phyloP scores from a whole-genome alignment of 1,140 invertebrate species.

The Lordiphosa stackelbergi region DNA sequence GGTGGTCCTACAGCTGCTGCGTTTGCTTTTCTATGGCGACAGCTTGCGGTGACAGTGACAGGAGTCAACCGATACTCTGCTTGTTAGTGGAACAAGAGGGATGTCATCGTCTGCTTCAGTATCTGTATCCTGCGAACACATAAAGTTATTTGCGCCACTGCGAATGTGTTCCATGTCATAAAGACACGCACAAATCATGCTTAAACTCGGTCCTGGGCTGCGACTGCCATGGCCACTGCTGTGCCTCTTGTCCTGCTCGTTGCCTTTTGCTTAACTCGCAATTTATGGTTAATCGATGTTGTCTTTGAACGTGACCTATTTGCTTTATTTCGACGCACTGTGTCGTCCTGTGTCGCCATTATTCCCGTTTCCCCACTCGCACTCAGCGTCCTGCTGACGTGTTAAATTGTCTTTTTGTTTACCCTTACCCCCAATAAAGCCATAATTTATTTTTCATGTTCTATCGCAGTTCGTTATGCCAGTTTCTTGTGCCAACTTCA shows the following conservation, averaged over 20 bases:
- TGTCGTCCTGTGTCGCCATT: conserved; percentile 37
- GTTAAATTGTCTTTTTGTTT: conserved; percentile 76
- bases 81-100: conserved; percentile 51
- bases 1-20: conserved; percentile 33
- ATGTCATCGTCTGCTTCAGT: conserved; percentile 34
- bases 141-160: conserved; percentile 42
- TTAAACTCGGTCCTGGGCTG: conserved; percentile 35
- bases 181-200: conserved; percentile 75
- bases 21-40: conserved; percentile 52
- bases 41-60: conserved; percentile 60
- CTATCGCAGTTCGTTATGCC: conserved; percentile 62
- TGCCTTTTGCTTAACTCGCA: conserved; percentile 76
- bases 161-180: conserved; percentile 59
- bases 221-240: conserved; percentile 17
- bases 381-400: conserved; percentile 70
- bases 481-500: neutral
- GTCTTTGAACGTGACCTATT: conserved; percentile 76
- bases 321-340: conserved; percentile 66
- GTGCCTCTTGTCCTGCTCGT: conserved; percentile 45
- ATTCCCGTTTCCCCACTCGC: conserved; percentile 25
- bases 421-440: conserved; percentile 73
- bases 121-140: conserved; percentile 23
- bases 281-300: conserved; percentile 77
- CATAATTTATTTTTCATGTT: conserved; percentile 75
- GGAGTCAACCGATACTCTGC: conserved; percentile 29